Conservation (phyloP, 2,113 vertebrate species). For the Montifringilla adamsi region DNA sequence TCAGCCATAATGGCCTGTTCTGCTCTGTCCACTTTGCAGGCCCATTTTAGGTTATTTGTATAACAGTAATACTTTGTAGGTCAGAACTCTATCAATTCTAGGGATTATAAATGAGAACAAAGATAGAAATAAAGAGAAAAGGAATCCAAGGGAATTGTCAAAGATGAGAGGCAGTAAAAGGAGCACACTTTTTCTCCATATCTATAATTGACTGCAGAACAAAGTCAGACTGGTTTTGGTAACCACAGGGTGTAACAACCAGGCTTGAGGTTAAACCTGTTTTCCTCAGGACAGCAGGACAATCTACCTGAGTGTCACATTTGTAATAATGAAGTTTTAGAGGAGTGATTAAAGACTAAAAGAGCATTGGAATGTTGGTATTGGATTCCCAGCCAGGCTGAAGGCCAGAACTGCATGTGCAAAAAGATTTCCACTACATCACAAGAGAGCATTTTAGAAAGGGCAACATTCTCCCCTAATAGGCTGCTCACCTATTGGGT, state of each 20-base stretch:
- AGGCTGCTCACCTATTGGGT: background rate
- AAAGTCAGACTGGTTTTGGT: background rate
- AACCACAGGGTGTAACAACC: background rate
- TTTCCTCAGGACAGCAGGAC: background rate
- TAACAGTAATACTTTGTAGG: background rate
- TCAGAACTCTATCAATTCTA: background rate
- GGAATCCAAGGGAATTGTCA: background rate
- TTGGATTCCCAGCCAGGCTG: background rate
- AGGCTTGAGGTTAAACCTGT: background rate
- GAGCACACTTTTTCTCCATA: background rate
- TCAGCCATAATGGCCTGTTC: background rate
- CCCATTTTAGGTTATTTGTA: background rate
- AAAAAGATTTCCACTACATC: background rate
- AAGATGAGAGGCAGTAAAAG: background rate
- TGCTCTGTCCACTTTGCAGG: background rate
- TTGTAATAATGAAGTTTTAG: background rate
- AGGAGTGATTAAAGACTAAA: background rate
- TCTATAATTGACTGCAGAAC: background rate
- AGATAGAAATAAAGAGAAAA: background rate
- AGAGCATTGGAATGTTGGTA: background rate
- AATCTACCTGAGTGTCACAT: background rate
- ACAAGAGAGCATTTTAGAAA: background rate
- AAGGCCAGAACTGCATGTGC: background rate
- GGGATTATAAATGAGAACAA: background rate
- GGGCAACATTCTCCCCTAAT: background rate